phyloP scores from a whole-genome alignment of 2,113 vertebrate genomes.

The Nettapus auritus region DNA sequence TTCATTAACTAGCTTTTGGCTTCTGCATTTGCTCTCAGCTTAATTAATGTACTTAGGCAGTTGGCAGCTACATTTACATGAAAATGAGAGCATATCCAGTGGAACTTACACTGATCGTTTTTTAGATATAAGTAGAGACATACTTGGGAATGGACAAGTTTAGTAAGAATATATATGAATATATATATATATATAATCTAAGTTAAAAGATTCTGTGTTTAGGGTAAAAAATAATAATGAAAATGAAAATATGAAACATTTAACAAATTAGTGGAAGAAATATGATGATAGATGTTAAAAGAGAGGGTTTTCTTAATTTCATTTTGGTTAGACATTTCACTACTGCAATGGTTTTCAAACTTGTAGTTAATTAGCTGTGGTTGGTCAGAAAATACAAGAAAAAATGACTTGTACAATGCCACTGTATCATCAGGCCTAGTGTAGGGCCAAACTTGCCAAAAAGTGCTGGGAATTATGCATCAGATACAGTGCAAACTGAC shows the following conservation, averaged over 20 bases:
- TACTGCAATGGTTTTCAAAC: not conserved
- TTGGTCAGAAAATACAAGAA: not conserved
- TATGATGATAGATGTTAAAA: not conserved
- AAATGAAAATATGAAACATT: not conserved
- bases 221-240: not conserved
- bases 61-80: slow-evolving; percentile 29
- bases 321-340: not conserved
- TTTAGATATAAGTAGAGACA: not conserved
- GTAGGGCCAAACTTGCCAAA: not conserved
- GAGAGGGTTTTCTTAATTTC: not conserved
- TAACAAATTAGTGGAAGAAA: not conserved
- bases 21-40: slow-evolving; percentile 24
- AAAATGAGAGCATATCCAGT: slow-evolving; percentile 2
- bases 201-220: not conserved
- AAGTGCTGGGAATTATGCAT: not conserved
- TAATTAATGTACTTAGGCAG: slow-evolving; percentile 50
- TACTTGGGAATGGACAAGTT: not conserved
- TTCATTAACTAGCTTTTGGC: slow-evolving; percentile 54
- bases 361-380: not conserved
- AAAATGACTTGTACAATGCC: not conserved
- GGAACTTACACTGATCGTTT: not conserved
- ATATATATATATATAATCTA: not conserved
- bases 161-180: not conserved
- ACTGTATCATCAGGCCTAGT: not conserved
- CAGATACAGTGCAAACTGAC: not conserved